Evolutionary conservation across 2,113 vertebrate species (phyloP).

Genomic region (Thinocorus orbignyianus): DNA sequence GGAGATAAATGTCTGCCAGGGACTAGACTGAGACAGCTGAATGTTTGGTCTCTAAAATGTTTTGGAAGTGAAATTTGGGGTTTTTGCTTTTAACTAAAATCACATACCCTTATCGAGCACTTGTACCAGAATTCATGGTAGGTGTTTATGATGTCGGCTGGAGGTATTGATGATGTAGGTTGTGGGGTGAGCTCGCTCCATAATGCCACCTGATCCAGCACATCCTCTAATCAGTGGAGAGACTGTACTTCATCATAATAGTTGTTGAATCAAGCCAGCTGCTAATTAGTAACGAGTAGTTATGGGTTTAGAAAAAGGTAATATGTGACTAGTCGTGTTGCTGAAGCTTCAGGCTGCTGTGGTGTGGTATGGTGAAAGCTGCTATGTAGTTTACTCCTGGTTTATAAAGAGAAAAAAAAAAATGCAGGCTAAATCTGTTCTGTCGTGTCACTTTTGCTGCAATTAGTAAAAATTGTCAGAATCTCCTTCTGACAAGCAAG

Average conservation of each 20-base stretch:
- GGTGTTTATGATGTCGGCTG: not conserved
- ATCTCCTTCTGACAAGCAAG: not conserved
- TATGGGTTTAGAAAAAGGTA: not conserved
- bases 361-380: not conserved
- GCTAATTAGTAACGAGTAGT: not conserved
- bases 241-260: not conserved
- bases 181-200: not conserved
- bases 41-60: not conserved
- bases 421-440: not conserved
- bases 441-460: not conserved
- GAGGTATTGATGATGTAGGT: not conserved
- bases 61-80: not conserved
- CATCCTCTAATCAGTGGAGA: not conserved
- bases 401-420: not conserved
- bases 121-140: too few species aligned
- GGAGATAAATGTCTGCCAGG: not conserved
- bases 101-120: not conserved
- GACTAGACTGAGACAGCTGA: not conserved
- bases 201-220: not conserved
- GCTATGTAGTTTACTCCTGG: not conserved
- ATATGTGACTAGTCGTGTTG: not conserved
- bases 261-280: not conserved
- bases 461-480: not conserved
- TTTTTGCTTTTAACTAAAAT: not conserved
- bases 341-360: not conserved